Base-by-base conservation (phyloP, 2,888 invertebrate species). In the Monopis laevigella region DNA sequence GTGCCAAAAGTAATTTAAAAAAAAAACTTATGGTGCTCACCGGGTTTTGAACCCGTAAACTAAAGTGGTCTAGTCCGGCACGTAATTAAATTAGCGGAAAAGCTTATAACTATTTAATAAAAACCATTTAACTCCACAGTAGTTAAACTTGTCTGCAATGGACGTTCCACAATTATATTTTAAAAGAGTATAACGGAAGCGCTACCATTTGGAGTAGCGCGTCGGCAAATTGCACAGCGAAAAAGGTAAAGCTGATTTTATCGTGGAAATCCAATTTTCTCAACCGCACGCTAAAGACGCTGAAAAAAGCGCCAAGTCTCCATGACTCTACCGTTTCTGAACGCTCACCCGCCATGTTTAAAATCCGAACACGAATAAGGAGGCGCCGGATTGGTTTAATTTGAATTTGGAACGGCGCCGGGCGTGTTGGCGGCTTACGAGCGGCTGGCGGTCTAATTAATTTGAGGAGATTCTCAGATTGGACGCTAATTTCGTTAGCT, bases 221-320 rank as follows among this genome's bases (percentile, higher is more conserved):
- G 60, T 56, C 58, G 59, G 69, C 67, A 70, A 74, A 77, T 75
- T 71, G 74, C 69, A 62, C 66, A 59, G 59, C 53, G 61, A 65
- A 68, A 67, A 73, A 74, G 62, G 62, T 58, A 64, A 66, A 72
- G 72, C 70, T 71, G 78, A 80, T 80, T 80, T 78, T 77, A 78
- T 77, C 80, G 70, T 73, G 77, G 70, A 78, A 77, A 80, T 75
- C 75, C 80, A 78, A 78, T 78, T 78, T 78, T 78, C 78, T 75
- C 74, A 75, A 73, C 71, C 58, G 74, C 77, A 78, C 75, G 77
- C 75, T 69, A 77, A 77, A 80, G 80, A 78, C 75, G 72, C 64
- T 61, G 65, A 72, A 80, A 73, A 45, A 80, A 74, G 74, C 75
- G 80, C 66, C 68, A 73, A 78, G 73, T 68, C 68, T 78, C 72